phyloP scores from a whole-genome alignment of 2,888 invertebrate genomes.

The Gymnoscelis rufifasciata region DNA sequence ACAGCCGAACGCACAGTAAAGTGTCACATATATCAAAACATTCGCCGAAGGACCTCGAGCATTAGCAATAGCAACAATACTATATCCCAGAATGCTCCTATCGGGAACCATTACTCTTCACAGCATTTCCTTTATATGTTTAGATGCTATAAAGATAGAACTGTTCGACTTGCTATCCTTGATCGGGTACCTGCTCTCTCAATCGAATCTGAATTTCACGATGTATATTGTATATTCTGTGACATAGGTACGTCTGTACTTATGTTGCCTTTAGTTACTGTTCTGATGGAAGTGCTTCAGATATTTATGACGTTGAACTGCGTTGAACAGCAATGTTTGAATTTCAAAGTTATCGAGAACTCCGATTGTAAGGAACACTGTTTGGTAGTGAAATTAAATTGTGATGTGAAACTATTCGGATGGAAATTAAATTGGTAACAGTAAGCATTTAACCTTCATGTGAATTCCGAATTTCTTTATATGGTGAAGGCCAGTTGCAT shows the following conservation, averaged over 20 bases:
- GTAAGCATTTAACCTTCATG: too few species aligned
- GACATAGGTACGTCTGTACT: slow-evolving; percentile 33
- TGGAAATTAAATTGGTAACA: too few species aligned
- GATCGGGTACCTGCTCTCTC: slow-evolving; percentile 58
- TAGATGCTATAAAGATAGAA: slow-evolving; percentile 70
- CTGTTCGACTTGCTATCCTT: slow-evolving; percentile 55
- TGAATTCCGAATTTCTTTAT: too few species aligned
- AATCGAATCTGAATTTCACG: slow-evolving; percentile 56
- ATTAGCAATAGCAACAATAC: slow-evolving; percentile 58
- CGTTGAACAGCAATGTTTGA: too few species aligned
- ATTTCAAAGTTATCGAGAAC: too few species aligned
- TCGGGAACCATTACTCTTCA: slow-evolving; percentile 66
- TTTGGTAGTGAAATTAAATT: too few species aligned
- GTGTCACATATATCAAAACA: slow-evolving; percentile 57
- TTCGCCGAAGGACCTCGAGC: slow-evolving; percentile 48
- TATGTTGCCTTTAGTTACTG: too few species aligned
- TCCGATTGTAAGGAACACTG: too few species aligned
- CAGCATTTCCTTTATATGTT: slow-evolving; percentile 66
- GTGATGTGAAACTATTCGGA: too few species aligned
- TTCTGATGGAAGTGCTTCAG: too few species aligned
- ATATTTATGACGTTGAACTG: too few species aligned
- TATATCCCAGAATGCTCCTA: slow-evolving; percentile 64
- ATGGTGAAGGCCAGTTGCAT: too few species aligned
- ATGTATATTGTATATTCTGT: slow-evolving; percentile 35
- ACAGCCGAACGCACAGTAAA: slow-evolving; percentile 39